Evolutionary conservation across 2,888 invertebrate genomes (phyloP).

Genomic region (Coelinius sp.): DNA sequence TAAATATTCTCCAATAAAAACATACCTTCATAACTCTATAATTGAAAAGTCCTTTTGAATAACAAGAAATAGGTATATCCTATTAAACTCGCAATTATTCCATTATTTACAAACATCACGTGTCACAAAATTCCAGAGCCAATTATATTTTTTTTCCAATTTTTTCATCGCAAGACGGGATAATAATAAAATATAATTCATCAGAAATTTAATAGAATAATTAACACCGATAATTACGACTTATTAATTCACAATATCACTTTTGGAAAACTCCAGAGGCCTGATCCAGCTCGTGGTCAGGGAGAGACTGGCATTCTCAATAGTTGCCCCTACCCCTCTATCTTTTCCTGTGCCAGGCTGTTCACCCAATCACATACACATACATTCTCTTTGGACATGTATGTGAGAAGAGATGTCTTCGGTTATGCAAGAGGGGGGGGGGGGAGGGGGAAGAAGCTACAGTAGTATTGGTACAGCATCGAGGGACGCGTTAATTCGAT

Average conservation of each 20-base stretch:
- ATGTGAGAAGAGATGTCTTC: not conserved
- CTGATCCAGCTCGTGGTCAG: conserved; percentile 57
- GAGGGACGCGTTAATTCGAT: conserved; percentile 19
- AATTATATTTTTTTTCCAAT: not conserved
- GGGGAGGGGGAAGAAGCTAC: conserved; percentile 11
- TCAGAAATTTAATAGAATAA: not conserved
- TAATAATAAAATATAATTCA: too few species aligned
- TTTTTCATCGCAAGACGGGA: too few species aligned
- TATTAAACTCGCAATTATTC: not conserved
- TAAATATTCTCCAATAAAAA: not conserved
- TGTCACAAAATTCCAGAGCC: not conserved
- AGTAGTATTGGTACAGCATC: not conserved
- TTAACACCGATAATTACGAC: not conserved
- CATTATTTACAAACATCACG: not conserved
- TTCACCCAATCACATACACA: conserved; percentile 8
- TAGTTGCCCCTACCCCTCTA: conserved; percentile 56
- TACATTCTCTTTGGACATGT: not conserved
- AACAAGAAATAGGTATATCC: not conserved
- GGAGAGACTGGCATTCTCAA: conserved; percentile 60
- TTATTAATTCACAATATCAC: not conserved
- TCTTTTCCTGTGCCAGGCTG: conserved; percentile 27
- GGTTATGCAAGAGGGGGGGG: too few species aligned
- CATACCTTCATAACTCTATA: not conserved
- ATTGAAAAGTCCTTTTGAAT: not conserved
- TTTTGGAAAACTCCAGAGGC: conserved; percentile 38